Conservation (phyloP, 2,888 invertebrate genomes). For the Malthinus flaveolus region DNA sequence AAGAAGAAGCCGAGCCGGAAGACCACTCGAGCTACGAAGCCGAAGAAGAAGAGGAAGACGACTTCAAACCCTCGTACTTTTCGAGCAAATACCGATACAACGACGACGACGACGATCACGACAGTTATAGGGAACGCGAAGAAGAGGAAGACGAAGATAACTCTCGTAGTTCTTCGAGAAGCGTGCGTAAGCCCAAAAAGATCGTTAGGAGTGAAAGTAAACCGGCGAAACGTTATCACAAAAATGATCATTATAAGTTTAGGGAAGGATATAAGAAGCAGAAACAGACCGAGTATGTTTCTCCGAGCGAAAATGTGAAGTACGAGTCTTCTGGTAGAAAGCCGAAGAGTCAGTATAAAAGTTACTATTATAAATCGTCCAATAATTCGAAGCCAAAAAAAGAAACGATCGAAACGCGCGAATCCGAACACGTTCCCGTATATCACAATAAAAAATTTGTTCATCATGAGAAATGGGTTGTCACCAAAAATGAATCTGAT, state of each 20-base stretch:
- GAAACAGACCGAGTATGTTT: constrained; percentile 9
- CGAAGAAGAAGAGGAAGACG: constrained; percentile 21
- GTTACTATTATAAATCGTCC: constrained; percentile 22
- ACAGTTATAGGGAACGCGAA: constrained; percentile 22
- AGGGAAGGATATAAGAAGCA: constrained; percentile 10
- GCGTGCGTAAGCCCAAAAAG: constrained; percentile 15
- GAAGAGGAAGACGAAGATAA: constrained; percentile 31
- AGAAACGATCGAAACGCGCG: constrained; percentile 29
- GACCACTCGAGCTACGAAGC: constrained; percentile 19
- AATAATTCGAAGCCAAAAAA: constrained; percentile 20
- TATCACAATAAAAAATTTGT: constrained; percentile 31
- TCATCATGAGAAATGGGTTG: constrained; percentile 37
- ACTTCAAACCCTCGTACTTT: constrained; percentile 6
- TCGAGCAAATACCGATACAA: constrained; percentile 15
- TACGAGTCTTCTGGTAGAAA: constrained; percentile 10
- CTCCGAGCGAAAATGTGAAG: constrained; percentile 4
- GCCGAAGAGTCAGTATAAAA: constrained; percentile 25
- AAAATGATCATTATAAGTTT: constrained; percentile 12
- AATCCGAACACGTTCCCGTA: constrained; percentile 35
- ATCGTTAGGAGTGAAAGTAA: constrained; percentile 1
- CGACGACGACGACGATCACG: constrained; percentile 27
- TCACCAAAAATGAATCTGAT: constrained; percentile 26
- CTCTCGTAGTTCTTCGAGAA: constrained; percentile 12
- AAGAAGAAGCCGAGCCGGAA: constrained; percentile 18
- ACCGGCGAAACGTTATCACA: constrained; percentile 2